Percentiles rank a stretch among this genome's conserved stretches.
Conservation (phyloP, 2,797 vertebrate genomes). For the Macrochelys suwanniensis region DNA sequence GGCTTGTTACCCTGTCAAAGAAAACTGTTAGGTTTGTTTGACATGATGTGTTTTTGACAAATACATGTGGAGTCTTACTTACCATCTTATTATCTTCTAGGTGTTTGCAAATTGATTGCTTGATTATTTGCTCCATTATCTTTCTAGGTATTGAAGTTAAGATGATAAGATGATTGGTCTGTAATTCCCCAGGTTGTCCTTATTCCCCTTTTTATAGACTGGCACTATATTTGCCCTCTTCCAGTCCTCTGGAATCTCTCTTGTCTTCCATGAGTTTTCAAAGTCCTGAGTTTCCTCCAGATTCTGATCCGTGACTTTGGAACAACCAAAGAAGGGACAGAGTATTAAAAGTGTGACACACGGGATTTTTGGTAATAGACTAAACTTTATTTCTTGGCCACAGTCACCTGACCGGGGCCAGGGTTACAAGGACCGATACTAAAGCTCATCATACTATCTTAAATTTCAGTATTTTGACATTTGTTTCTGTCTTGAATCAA, state of each 20-base stretch:
- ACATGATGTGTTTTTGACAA: background rate
- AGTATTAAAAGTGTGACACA: background rate
- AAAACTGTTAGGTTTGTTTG: background rate
- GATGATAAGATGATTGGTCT: background rate
- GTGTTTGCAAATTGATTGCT: background rate
- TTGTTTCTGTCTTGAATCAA: background rate
- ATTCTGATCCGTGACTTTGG: background rate
- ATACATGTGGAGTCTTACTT: background rate
- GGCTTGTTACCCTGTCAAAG: background rate
- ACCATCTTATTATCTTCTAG: background rate
- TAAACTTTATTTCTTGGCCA: background rate
- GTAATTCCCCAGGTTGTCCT: background rate
- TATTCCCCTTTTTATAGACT: background rate
- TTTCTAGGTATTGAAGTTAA: background rate
- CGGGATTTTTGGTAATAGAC: background rate
- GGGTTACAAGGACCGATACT: background rate
- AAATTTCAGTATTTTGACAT: background rate
- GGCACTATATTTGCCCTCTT: background rate
- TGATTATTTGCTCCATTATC: background rate
- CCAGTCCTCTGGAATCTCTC: background rate
- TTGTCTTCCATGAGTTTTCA: background rate
- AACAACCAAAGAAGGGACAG: background rate
- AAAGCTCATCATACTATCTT: background rate
- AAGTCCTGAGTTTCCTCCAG: background rate
- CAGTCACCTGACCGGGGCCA: background rate